Base-by-base conservation (phyloP, 1,140 invertebrate genomes). In the Caenorhabditis tropicalis region DNA sequence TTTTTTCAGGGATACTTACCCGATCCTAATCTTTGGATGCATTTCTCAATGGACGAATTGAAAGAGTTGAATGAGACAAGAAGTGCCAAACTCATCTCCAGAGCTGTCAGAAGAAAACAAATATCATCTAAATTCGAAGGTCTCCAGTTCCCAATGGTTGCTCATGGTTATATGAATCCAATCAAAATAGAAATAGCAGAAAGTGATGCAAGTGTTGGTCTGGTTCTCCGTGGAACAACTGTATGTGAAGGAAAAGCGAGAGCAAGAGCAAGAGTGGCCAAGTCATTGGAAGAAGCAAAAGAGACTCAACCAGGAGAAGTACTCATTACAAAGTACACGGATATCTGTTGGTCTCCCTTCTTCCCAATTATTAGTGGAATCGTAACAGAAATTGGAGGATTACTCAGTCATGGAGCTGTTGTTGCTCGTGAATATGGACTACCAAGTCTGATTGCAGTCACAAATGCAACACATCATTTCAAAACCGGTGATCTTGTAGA, bases 361-460 rank as follows among this genome's bases (percentile, higher is more conserved):
- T 96, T 96, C 89, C 95, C 95, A 0, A 92, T 96, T 9, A 91
- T 96, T 6, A 92, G 93, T 1, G 95, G 95, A 21, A 93, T 96
- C 16, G 94, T 95, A 5, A 96, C 95, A 0, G 95, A 96, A 92
- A 92, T 96, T 7, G 95, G 95, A 24, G 95, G 95, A 53, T 92
- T 96, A 0, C 94, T 96, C 85, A 96, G 95, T 51, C 95, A 96
- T 89, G 94, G 95, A 65, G 95, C 95, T 79, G 95, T 96, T 0
- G 95, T 96, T n/a, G 95, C 95, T 1, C 92, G 95, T 27, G 86
- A 87, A 51, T 87, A 86, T 36, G 86, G 86, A 19, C 85, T 87
- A 7, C 86, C 86, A 7, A 86, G 84, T 82, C 49, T 87, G 4
- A 87, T 87, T 51, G 86, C 86, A 36, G 86, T 87, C 10, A 36